Evolutionary conservation across 2,113 vertebrate genomes (phyloP).

Genomic region (Deroptyus accipitrinus): DNA sequence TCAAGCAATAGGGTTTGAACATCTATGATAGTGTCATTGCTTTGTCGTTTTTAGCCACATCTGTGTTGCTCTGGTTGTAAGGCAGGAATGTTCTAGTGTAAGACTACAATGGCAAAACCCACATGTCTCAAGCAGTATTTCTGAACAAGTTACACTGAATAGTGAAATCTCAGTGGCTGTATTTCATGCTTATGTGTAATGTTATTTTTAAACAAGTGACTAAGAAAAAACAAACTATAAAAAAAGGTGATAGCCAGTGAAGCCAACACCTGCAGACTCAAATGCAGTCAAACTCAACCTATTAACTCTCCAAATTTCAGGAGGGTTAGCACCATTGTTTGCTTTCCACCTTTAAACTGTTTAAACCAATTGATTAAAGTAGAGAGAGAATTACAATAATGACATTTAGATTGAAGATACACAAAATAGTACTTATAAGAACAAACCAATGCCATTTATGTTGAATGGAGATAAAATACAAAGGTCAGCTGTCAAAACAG

Average conservation of each 20-base stretch:
- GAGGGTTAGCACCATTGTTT: neutral
- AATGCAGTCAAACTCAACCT: neutral
- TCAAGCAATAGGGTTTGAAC: slow-evolving; percentile 31
- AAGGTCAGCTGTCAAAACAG: neutral
- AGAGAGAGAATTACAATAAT: neutral
- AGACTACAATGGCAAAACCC: neutral
- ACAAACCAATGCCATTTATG: neutral
- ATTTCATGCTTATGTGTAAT: neutral
- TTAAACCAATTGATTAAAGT: neutral
- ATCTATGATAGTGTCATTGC: neutral
- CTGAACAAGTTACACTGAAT: neutral
- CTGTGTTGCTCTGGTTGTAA: neutral
- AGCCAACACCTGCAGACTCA: neutral
- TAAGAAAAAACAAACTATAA: neutral
- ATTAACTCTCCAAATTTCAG: neutral
- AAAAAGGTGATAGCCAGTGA: neutral
- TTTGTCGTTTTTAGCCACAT: neutral
- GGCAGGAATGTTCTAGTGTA: neutral
- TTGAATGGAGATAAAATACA: slow-evolving; percentile 9
- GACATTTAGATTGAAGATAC: neutral
- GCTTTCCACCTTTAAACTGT: neutral
- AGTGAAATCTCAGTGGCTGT: neutral
- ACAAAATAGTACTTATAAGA: neutral
- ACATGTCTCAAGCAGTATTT: neutral
- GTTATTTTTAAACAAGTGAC: neutral